These are phyloP conservation scores for Murina feae DNA, from an alignment of 2,113 vertebrate species.

Conservation along the genomic window DNA sequence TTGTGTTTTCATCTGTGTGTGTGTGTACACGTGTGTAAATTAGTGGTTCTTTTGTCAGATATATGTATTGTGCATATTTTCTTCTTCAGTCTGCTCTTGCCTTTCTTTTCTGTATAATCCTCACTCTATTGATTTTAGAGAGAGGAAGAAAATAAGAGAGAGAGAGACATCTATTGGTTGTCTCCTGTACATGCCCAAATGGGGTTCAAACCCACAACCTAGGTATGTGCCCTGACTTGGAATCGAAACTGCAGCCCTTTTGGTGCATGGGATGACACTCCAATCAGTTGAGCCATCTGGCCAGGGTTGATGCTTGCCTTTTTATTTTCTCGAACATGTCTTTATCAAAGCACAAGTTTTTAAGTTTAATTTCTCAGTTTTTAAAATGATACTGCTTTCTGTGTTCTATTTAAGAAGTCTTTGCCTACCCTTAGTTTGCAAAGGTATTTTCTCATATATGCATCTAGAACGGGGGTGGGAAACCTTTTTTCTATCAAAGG, in stretches of 20 bases:
- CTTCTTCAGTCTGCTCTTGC: neutral
- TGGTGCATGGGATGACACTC: neutral
- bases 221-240: too few species aligned
- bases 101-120: neutral
- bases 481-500: too few species aligned
- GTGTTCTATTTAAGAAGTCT: neutral
- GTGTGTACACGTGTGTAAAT: neutral
- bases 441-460: conserved; percentile 27
- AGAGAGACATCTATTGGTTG: neutral
- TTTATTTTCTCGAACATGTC: neutral
- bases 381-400: neutral
- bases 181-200: neutral
- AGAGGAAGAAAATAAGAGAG: neutral
- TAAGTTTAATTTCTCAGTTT: neutral
- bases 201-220: neutral
- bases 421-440: neutral
- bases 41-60: neutral
- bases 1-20: neutral
- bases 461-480: neutral
- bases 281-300: neutral
- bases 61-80: neutral
- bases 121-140: neutral
- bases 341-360: neutral
- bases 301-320: neutral
- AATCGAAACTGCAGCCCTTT: too few species aligned